These are phyloP conservation scores for Pelusios castaneus DNA, from an alignment of 2,113 vertebrate genomes.

Conservation along the genomic window DNA sequence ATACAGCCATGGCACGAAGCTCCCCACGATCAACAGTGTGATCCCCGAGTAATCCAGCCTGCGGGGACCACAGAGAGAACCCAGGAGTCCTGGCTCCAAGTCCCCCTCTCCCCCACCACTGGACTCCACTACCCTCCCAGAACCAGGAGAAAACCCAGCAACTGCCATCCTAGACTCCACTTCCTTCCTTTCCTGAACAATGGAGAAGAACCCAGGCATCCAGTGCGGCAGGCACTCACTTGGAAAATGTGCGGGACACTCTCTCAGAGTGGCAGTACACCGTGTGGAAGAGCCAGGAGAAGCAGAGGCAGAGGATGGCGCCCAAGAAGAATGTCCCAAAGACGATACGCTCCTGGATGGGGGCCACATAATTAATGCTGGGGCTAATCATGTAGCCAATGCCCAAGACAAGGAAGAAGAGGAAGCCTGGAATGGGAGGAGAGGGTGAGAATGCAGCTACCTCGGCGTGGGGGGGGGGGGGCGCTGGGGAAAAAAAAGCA, in stretches of 20 bases:
- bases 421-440: conserved; percentile 33
- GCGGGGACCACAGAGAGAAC: background rate
- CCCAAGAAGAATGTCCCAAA: conserved; percentile 68
- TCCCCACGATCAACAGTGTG: conserved; percentile 48
- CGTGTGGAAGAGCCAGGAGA: conserved; percentile 80
- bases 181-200: background rate
- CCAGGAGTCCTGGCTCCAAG: background rate
- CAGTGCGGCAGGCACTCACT: conserved; percentile 64
- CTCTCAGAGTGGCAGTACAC: conserved; percentile 87
- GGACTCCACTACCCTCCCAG: background rate
- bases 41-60: conserved; percentile 57
- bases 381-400: conserved; percentile 64
- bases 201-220: background rate
- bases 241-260: conserved; percentile 85
- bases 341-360: conserved; percentile 70
- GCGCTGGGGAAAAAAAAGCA: background rate
- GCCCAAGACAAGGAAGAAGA: conserved; percentile 62
- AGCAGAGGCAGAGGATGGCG: conserved; percentile 62
- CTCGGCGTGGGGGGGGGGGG: background rate
- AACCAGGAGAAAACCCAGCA: background rate
- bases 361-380: conserved; percentile 63
- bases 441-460: background rate
- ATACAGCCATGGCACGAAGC: conserved; percentile 44
- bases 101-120: background rate
- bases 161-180: background rate